Evolutionary conservation across 2,113 vertebrate species (phyloP), one percentile per base, ranked within the genome.

Genomic region (Tychaedon coryphoeus): DNA sequence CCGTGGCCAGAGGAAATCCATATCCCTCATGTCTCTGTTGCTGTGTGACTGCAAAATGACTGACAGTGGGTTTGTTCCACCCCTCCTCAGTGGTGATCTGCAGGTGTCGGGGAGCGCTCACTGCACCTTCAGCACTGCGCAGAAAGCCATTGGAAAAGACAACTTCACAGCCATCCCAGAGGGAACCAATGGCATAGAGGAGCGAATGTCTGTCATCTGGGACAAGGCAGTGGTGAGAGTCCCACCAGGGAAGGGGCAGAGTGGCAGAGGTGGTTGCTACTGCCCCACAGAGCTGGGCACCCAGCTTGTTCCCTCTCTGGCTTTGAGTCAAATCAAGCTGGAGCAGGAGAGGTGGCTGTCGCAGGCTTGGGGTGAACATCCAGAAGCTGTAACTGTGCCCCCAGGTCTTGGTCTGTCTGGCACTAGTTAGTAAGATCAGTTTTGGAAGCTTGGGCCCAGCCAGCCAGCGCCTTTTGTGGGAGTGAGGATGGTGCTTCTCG

Each of bases 71-170:
- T 82, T 92, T 93, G 40, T 95, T 81, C 8, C 82, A 22, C 71
- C 73, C 14, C 78, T 76, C 97, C 95, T 26, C 95, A 99, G 99
- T 14, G 99, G 99, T 78, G 99, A 99, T 95, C 98, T 99, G 94
- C 99, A 99, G 45, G 98, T 99, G 69, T 98, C 99, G 0, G 99
- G 99, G 85, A 99, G 99, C 7, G 99, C 99, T 93, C 99, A 99
- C 96, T 99, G 99, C 83, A 99, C 99, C 18, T 99, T 99, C 98
- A 99, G 99, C 69, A 99, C 99, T 0, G 99, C 99, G 3, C 99
- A 99, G 98, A 99, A 99, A 95, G 99, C 99, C 14, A 98, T 99
- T 4, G 99, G 99, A n/a, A 99, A 99, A 94, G 99, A 99, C 82
- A 99, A 99, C 96, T 99, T 99, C 98, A 99, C 99, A 5, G 98